phyloP scores from a whole-genome alignment of 2,888 invertebrate species.

The Nomada fucata region DNA sequence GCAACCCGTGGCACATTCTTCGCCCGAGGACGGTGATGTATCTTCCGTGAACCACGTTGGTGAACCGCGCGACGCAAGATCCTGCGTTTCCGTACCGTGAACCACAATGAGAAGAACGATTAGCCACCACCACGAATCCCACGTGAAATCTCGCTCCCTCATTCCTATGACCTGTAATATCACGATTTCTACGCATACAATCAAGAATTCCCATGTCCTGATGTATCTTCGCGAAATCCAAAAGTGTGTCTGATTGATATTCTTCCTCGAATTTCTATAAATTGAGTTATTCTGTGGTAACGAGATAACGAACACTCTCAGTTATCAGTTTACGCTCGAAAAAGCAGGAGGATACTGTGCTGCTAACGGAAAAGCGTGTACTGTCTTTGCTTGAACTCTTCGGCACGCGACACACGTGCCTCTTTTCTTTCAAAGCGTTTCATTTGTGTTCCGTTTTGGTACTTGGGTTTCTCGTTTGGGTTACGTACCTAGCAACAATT shows the following conservation, averaged over 20 bases:
- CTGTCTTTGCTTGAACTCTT: background rate
- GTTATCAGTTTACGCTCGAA: background rate
- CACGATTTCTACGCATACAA: slow-evolving; percentile 66
- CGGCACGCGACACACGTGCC: background rate
- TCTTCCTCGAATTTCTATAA: background rate
- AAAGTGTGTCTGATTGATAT: background rate
- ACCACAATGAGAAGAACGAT: slow-evolving; percentile 68
- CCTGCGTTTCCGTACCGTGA: slow-evolving; percentile 56
- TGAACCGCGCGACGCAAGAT: slow-evolving; percentile 46
- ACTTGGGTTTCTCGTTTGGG: background rate
- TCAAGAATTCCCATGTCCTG: slow-evolving; percentile 69
- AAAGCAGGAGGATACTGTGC: background rate
- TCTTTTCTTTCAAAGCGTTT: background rate
- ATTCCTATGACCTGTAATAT: slow-evolving; percentile 79
- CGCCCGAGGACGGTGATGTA: slow-evolving; percentile 12
- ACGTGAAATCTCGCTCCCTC: slow-evolving; percentile 72
- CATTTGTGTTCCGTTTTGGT: background rate
- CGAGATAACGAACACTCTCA: background rate
- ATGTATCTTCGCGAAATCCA: slow-evolving; percentile 39
- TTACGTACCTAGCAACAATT: slow-evolving; percentile 56
- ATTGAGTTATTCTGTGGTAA: background rate
- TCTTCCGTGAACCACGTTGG: slow-evolving; percentile 26
- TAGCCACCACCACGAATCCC: slow-evolving; percentile 71
- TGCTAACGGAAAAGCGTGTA: background rate
- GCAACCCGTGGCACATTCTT: slow-evolving; percentile 82